Conservation (phyloP, 2,888 invertebrate genomes). For the Metallyticus violacea region DNA sequence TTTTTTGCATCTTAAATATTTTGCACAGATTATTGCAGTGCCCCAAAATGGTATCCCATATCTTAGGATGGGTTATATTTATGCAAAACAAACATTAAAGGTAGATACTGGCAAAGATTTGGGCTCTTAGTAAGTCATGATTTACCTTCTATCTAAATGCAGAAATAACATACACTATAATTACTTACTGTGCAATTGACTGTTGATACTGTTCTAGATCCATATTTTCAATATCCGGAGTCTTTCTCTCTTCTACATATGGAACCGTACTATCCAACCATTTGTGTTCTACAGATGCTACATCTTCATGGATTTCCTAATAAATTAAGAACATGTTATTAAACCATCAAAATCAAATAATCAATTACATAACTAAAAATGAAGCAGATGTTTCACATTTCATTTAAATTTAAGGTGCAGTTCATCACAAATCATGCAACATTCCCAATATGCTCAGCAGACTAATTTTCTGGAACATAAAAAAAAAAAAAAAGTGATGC, state of each 20-base stretch:
- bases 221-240: conserved; percentile 75
- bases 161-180: conserved; percentile 2
- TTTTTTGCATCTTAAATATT: too few relatives aligned
- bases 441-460: not conserved
- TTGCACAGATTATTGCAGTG: too few relatives aligned
- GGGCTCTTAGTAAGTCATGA: too few relatives aligned
- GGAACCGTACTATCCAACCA: conserved; percentile 60
- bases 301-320: conserved; percentile 60
- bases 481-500: not conserved
- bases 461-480: not conserved
- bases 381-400: not conserved
- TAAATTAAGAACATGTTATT: conserved; percentile 10
- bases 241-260: conserved; percentile 63
- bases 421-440: not conserved
- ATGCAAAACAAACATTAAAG: too few relatives aligned
- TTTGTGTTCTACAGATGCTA: conserved; percentile 58
- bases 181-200: conserved; percentile 74
- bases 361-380: not conserved
- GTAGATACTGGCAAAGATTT: too few relatives aligned
- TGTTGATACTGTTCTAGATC: conserved; percentile 81
- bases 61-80: too few relatives aligned
- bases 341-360: not conserved
- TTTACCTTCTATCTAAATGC: not conserved
- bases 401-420: not conserved
- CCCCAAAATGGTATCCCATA: too few relatives aligned